A percentile compares a stretch with the other conserved stretches of the same genome.
Conservation (phyloP, 2,888 invertebrate species). For the Linnaemya vulpina region DNA sequence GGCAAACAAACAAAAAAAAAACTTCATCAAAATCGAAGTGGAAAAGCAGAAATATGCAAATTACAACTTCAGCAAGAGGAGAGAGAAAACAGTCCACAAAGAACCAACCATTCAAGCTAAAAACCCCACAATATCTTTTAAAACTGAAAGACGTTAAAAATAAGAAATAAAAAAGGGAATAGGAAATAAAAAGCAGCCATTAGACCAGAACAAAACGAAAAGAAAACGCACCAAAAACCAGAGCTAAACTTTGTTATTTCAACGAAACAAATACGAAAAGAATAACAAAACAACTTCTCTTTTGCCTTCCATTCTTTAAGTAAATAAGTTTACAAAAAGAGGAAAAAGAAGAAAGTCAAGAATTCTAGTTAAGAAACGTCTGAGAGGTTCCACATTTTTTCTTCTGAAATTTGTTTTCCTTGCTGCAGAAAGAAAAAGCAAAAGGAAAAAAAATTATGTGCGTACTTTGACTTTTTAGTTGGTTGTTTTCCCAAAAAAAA, state of each 20-base stretch:
- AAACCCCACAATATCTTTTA: conserved; percentile 51
- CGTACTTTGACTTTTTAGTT: conserved; percentile 61
- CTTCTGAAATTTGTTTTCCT: conserved; percentile 23
- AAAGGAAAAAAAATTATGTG: background rate
- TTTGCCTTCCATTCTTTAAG: conserved; percentile 18
- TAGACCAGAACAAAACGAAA: conserved; percentile 49
- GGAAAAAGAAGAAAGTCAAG: background rate
- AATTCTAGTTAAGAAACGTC: conserved; percentile 55
- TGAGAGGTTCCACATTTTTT: conserved; percentile 46
- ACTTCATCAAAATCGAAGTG: conserved; percentile 54
- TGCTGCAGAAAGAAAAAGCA: conserved; percentile 1
- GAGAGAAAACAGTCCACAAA: conserved; percentile 28
- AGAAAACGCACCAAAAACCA: conserved; percentile 40
- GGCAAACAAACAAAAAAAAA: too few species aligned
- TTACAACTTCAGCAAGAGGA: conserved; percentile 23
- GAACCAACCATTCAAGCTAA: conserved; percentile 56
- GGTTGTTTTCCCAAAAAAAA: conserved; percentile 16
- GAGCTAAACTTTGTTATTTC: conserved; percentile 65
- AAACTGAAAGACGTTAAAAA: conserved; percentile 38
- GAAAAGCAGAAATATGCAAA: conserved; percentile 45
- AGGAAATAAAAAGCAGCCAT: conserved; percentile 44
- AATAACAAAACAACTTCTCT: conserved; percentile 63
- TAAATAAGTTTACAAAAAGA: conserved; percentile 47
- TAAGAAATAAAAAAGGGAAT: conserved; percentile 3
- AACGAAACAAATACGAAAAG: conserved; percentile 49